Percentiles rank a stretch among this genome's conserved stretches.
Evolutionary conservation across 2,888 invertebrate species (phyloP).

Genomic region (Caenorhabditis macrosperma): DNA sequence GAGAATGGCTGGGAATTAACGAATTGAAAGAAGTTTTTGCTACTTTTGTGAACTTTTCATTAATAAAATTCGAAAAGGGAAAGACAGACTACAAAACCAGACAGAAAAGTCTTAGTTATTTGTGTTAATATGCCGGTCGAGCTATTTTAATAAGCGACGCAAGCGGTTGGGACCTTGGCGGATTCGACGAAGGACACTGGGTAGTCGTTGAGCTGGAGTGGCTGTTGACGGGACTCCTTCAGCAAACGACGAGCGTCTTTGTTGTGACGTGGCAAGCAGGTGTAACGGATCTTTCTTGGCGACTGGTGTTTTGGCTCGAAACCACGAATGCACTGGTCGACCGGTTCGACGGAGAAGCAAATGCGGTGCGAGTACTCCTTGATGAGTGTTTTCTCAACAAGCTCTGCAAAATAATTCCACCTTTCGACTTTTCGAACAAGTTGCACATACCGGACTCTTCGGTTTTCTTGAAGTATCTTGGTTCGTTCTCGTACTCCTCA

Average conservation of each 20-base stretch:
- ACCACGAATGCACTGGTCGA: constrained; percentile 68
- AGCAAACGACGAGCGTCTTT: constrained; percentile 62
- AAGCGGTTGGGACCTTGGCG: constrained; percentile 56
- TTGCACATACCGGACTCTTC: too few species aligned
- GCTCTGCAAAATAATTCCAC: constrained; percentile 63
- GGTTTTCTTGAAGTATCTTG: too few species aligned
- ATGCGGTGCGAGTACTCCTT: constrained; percentile 72
- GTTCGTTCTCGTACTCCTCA: constrained; percentile 43
- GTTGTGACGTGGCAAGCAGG: constrained; percentile 68
- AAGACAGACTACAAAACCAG: constrained; percentile 6
- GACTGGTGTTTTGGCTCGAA: constrained; percentile 13
- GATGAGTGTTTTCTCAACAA: constrained; percentile 68
- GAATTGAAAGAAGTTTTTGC: background rate
- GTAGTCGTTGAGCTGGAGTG: constrained; percentile 40
- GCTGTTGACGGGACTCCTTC: constrained; percentile 46
- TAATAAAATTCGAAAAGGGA: background rate
- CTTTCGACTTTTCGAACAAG: too few species aligned
- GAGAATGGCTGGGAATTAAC: too few species aligned
- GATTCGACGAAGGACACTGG: constrained; percentile 58
- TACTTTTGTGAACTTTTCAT: background rate
- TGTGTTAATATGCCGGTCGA: background rate
- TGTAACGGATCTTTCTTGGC: constrained; percentile 64
- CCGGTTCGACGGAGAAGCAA: constrained; percentile 75
- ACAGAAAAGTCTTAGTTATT: background rate
- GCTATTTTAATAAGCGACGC: constrained; percentile 52